phyloP scores from a whole-genome alignment of 2,113 vertebrate genomes.

The Anolis sagrei region DNA sequence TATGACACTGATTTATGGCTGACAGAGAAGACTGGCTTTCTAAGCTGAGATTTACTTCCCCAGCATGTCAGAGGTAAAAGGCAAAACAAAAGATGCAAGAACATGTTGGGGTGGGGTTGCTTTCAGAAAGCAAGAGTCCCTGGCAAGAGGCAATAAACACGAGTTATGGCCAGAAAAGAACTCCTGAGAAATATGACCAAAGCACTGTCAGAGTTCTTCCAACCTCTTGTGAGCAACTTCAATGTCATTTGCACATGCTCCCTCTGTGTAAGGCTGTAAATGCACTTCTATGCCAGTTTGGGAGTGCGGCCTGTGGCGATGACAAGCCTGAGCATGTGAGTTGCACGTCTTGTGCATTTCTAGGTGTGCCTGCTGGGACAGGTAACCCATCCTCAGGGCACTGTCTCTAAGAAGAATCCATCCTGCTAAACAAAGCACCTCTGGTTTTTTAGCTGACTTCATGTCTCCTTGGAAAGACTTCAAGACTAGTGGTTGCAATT shows the following conservation, averaged over 20 bases:
- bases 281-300: not conserved
- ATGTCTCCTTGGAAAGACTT: not conserved
- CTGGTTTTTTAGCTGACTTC: not conserved
- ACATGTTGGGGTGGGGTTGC: not conserved
- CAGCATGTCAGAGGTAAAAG: not conserved
- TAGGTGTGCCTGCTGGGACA: slow-evolving; percentile 12
- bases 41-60: not conserved
- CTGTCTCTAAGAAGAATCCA: not conserved
- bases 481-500: not conserved
- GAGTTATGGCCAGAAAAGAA: not conserved
- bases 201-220: not conserved
- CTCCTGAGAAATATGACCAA: not conserved
- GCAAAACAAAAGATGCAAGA: not conserved
- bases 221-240: not conserved
- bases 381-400: not conserved
- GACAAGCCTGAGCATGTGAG: not conserved
- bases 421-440: not conserved
- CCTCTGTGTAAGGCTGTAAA: not conserved
- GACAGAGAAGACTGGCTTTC: not conserved
- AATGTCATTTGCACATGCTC: not conserved
- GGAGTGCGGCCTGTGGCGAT: not conserved
- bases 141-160: not conserved
- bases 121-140: not conserved
- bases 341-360: not conserved
- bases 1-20: not conserved